Conservation (phyloP, 2,797 vertebrate genomes). For the Rhynchotus rufescens region DNA sequence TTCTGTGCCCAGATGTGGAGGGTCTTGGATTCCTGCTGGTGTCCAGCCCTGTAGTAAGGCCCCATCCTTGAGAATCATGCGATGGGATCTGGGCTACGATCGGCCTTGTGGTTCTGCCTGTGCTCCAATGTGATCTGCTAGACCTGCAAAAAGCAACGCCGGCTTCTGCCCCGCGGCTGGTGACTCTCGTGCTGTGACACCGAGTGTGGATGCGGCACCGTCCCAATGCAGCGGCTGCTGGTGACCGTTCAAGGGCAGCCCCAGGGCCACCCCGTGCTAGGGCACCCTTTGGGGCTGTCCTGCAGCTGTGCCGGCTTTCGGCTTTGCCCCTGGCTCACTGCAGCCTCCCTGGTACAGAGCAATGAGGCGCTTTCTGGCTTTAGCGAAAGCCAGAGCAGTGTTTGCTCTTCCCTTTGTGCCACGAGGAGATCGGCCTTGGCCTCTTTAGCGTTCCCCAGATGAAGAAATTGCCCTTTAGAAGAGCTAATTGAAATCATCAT, state of each 20-base stretch:
- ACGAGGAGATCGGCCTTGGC: background rate
- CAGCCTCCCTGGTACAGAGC: background rate
- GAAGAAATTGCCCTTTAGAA: slow-evolving; percentile 34
- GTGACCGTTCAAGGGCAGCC: background rate
- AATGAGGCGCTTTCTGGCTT: accelerated
- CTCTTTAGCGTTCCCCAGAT: slow-evolving; percentile 35
- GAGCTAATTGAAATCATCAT: slow-evolving; percentile 34
- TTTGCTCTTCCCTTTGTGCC: background rate
- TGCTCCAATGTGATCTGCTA: background rate
- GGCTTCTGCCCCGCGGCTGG: background rate
- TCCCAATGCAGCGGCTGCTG: accelerated
- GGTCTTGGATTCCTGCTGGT: background rate
- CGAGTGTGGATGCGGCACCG: accelerated
- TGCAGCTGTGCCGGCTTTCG: background rate
- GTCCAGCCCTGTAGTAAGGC: accelerated
- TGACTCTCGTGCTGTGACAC: background rate
- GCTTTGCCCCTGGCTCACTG: background rate
- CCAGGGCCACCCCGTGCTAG: background rate
- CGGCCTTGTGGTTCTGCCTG: background rate
- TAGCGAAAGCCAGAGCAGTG: background rate
- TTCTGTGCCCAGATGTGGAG: background rate
- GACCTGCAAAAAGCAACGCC: background rate
- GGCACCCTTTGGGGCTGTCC: accelerated
- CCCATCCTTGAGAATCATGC: background rate
- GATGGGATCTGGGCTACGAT: background rate